Evolutionary conservation across 2,888 invertebrate species (phyloP), one percentile per base, ranked within the genome.

Genomic region (Pollenia labialis): DNA sequence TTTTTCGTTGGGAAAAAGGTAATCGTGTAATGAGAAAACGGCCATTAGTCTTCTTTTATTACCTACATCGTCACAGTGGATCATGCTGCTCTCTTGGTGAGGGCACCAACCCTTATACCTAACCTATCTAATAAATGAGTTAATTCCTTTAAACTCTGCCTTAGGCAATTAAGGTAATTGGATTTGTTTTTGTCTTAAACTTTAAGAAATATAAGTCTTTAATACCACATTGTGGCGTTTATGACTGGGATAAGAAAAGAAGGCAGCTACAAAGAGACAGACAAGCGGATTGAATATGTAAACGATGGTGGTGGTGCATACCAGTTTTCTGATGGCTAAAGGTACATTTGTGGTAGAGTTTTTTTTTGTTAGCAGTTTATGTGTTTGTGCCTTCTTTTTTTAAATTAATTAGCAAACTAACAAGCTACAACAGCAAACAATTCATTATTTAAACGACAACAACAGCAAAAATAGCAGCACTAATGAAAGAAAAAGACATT

Each of bases 401-500:
- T 77, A 74, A 87, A 87, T 87, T 87, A 87, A 87, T 87, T 87
- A 87, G 87, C 87, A 46, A 87, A 74, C 77, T 87, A 87, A 87
- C 87, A 77, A 85, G 80, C 79, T 68, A 11, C 71, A 60, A 74
- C 83, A 83, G 69, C 83, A 83, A 75, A 77, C 54, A 84, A 77
- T 74, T 69, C 81, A 84, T 87, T 32, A 32, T 32, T 77, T 66
- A 80, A 46, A 68, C 42, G 54, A 58, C 58, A 44, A 76, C 76
- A 74, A 64, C 56, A 42, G 40, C 50, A 42, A 69, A 68, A 66
- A 6, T 6, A 54, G 16, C 48, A 60, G 48, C 66, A 79, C 72
- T 81, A 81, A 80, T 74, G 74, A 79, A 79, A 84, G 79, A 80
- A 74, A 84, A 48, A 60, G 52, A 80, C 58, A 80, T 48, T 48